These are phyloP conservation scores for Tricholaema leucomelas DNA, from an alignment of 2,113 vertebrate species.

Conservation along the genomic window DNA sequence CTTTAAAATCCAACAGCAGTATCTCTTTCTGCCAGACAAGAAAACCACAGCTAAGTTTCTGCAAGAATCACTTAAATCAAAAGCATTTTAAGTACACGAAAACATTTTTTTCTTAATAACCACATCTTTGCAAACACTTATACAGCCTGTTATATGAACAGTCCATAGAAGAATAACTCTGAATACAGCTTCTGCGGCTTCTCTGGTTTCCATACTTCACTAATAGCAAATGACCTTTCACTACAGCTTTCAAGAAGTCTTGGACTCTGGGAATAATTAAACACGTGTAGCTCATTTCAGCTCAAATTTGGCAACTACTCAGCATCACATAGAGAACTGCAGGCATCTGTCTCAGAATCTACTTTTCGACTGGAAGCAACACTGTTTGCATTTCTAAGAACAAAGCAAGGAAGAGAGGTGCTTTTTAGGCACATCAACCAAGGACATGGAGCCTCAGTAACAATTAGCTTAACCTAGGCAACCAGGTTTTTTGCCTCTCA, in stretches of 20 bases:
- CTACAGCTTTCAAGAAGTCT: background rate
- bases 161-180: background rate
- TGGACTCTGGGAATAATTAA: background rate
- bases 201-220: background rate
- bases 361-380: background rate
- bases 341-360: background rate
- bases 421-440: background rate
- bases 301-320: background rate
- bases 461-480: background rate
- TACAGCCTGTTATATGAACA: background rate
- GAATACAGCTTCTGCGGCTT: background rate
- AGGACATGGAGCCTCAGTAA: background rate
- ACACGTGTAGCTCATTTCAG: background rate
- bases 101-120: background rate
- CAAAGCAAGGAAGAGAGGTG: background rate
- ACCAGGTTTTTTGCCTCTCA: background rate
- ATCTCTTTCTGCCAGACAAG: background rate
- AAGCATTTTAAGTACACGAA: background rate
- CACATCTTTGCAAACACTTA: background rate
- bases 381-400: background rate
- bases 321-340: background rate
- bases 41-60: background rate
- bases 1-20: background rate
- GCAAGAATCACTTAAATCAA: background rate
- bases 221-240: background rate